Conservation (phyloP, 2,888 invertebrate genomes). For the Lamproptera curius region DNA sequence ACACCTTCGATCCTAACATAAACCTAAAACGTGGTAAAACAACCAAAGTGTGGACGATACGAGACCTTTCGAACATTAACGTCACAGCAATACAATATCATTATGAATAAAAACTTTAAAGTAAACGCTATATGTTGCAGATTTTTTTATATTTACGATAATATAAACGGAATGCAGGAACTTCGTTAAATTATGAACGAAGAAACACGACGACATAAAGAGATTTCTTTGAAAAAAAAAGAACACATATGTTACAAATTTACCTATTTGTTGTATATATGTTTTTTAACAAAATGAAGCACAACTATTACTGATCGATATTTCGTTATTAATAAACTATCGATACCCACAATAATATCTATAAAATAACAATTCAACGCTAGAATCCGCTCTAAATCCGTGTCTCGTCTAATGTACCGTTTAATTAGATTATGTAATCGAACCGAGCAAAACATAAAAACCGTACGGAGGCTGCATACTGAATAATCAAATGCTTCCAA, state of each 20-base stretch:
- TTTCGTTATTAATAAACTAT: not conserved
- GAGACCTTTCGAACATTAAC: not conserved
- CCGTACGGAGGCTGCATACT: constrained; percentile 49
- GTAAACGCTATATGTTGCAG: no score
- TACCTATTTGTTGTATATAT: not conserved
- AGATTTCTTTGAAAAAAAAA: not conserved
- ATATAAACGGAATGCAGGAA: no score
- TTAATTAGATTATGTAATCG: constrained; percentile 20
- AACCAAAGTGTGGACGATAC: not conserved
- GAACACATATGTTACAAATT: not conserved
- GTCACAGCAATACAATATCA: not conserved
- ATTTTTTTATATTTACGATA: no score
- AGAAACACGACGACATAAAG: not conserved
- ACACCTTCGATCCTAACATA: constrained; percentile 6
- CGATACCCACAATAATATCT: not conserved
- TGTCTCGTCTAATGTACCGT: constrained; percentile 1
- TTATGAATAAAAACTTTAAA: not conserved
- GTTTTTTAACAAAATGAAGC: not conserved
- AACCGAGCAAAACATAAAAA: constrained; percentile 25
- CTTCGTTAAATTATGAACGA: no score
- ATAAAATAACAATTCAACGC: not conserved
- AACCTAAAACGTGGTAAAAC: not conserved
- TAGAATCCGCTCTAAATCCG: not conserved
- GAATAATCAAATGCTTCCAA: constrained; percentile 56
- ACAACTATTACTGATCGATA: not conserved